phyloP scores from a whole-genome alignment of 1,140 invertebrate species.

The Drosophila nannoptera region DNA sequence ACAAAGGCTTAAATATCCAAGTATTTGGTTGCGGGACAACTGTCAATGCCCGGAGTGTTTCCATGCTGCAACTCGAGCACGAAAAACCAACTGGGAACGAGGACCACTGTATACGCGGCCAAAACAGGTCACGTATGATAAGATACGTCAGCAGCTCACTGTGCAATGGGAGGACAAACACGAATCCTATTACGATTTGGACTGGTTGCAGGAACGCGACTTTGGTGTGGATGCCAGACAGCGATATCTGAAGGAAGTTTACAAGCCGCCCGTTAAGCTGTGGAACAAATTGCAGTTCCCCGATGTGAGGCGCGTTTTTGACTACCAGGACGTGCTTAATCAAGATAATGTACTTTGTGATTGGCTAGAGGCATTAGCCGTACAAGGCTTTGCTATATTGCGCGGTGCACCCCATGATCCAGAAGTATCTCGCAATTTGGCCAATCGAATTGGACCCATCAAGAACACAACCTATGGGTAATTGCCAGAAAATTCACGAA shows the following conservation, averaged over 20 bases:
- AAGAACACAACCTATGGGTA: conserved; percentile 85
- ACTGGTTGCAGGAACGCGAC: conserved; percentile 82
- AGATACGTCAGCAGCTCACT: conserved; percentile 61
- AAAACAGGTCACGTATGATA: conserved; percentile 34
- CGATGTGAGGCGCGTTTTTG: conserved; percentile 80
- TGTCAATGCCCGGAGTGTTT: conserved; percentile 85
- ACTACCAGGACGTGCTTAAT: conserved; percentile 80
- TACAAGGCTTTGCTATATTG: conserved; percentile 83
- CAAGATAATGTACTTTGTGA: conserved; percentile 78
- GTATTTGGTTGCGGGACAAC: conserved; percentile 85
- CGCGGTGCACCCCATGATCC: conserved; percentile 80
- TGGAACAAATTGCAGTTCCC: conserved; percentile 82
- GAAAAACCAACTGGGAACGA: conserved; percentile 77
- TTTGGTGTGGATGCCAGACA: conserved; percentile 81
- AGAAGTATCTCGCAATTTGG: conserved; percentile 80
- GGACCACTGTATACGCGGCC: conserved; percentile 27
- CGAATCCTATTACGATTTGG: conserved; percentile 75
- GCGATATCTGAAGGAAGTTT: conserved; percentile 80
- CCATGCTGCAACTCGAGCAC: conserved; percentile 82
- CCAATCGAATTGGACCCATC: conserved; percentile 83
- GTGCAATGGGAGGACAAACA: conserved; percentile 84
- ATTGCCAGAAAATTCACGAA: conserved; percentile 14
- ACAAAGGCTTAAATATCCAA: conserved; percentile 80
- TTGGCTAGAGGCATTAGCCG: conserved; percentile 82
- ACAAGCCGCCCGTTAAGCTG: conserved; percentile 80